Percentiles rank a stretch among this genome's conserved stretches.
phyloP scores from a whole-genome alignment of 2,797 vertebrate species.

The Epinephelus malabaricus region DNA sequence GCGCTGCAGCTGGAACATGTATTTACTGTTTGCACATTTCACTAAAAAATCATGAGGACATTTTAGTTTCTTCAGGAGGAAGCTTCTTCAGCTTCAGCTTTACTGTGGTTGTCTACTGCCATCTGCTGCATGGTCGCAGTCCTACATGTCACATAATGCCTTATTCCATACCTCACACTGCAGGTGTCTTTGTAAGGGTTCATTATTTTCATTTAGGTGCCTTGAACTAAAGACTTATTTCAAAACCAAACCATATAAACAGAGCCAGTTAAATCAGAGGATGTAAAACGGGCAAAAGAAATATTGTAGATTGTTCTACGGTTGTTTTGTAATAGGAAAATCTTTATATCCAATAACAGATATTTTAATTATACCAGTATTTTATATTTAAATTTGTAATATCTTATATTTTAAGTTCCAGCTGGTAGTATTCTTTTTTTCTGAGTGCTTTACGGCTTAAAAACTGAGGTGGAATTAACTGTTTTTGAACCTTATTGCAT shows the following conservation, averaged over 20 bases:
- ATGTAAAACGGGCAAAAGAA: no score
- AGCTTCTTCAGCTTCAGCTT: background rate
- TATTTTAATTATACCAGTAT: background rate
- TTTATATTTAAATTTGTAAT: background rate
- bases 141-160: background rate
- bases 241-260: background rate
- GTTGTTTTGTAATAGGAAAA: background rate
- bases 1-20: background rate
- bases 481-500: no score
- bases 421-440: no score
- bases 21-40: background rate
- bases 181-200: no score
- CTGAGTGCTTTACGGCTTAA: no score
- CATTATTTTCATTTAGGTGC: background rate
- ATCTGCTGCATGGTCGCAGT: constrained; percentile 57
- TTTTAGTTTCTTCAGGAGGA: constrained; percentile 5
- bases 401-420: no score
- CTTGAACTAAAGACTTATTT: background rate
- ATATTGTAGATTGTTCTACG: background rate
- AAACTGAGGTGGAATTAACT: no score
- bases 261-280: background rate
- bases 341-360: background rate
- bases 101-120: constrained; percentile 62
- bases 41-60: background rate
- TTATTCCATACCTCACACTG: background rate